Base-by-base conservation (phyloP, 2,888 invertebrate genomes). In the Dolichomitus sp. region DNA sequence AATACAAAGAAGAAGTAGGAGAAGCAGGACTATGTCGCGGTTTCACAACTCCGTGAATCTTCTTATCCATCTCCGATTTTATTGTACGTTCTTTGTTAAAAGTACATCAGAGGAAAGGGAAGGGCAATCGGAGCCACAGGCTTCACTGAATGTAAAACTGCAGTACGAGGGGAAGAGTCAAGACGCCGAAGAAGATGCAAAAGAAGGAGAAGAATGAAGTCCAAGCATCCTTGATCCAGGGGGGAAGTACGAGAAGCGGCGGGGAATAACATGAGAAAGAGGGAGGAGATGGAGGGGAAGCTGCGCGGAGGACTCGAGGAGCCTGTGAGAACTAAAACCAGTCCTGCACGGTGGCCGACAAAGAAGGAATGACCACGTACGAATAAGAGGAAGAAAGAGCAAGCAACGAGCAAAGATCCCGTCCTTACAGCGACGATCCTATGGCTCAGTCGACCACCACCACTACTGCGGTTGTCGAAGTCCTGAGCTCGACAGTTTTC, bases 321-420 rank as follows among this genome's bases (percentile, higher is more conserved):
- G 81, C 83, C 86, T 87, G 87, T 87, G 87, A 87, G 87, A 87
- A 87, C 86, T 84, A 85, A 87, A 87, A 87, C 87, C 87, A 87
- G 88, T 88, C 86, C 83, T 82, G 78, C 57, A 68, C 59, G 81
- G 85, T 83, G 70, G 80, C 45, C 77, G 73, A 76, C 48, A 52
- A 37, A 69, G 73, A 45, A 27, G 68, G 73, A 69, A 37, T 40
- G 52, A 27, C 19, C 63, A 50, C 63, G 63, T 57, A 30, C 17
- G 40, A 42, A n/a, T 45, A 45, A 48, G 72, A 57, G 52, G 30
- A 40, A 50, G 68, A 73, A 77, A 69, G 48, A 63, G 42, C 52
- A 19, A 42, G 11, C 30, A 57, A 73, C 69, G 61, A 77, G 40
- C 63, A 48, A 68, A 54, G 69, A 69, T 81, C 57, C 63, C 45